Conservation (phyloP, 2,888 invertebrate species). For the Listrodromus nycthemerus region DNA sequence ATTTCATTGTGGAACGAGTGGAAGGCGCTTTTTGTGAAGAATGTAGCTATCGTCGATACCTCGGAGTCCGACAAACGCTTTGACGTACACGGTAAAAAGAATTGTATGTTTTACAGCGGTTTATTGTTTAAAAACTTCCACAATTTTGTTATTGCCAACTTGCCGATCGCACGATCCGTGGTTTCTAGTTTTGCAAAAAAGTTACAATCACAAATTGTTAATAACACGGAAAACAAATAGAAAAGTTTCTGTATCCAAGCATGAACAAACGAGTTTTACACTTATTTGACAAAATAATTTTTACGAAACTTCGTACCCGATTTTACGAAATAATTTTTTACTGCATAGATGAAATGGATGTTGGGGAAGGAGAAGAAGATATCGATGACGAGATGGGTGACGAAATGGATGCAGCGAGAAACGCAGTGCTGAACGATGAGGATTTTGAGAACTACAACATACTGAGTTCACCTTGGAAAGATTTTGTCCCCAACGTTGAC, state of each 20-base stretch:
- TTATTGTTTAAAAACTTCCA: too few species aligned
- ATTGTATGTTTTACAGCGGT: too few species aligned
- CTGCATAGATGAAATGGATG: constrained; percentile 61
- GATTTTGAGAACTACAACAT: constrained; percentile 87
- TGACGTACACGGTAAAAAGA: constrained; percentile 72
- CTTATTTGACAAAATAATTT: too few species aligned
- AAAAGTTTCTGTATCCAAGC: too few species aligned
- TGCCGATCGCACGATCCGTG: too few species aligned
- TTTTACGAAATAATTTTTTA: too few species aligned
- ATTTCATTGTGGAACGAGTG: constrained; percentile 86
- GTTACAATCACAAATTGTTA: too few species aligned
- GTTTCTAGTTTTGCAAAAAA: too few species aligned
- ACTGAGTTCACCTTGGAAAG: constrained; percentile 86
- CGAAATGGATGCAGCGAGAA: constrained; percentile 85
- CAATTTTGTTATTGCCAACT: too few species aligned
- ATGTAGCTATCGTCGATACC: constrained; percentile 86
- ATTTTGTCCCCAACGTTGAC: constrained; percentile 84
- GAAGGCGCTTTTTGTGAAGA: constrained; percentile 86
- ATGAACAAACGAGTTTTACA: too few species aligned
- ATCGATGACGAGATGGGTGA: constrained; percentile 81
- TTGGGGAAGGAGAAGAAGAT: constrained; percentile 83
- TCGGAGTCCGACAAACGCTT: constrained; percentile 77
- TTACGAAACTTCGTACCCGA: too few species aligned
- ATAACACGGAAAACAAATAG: too few species aligned
- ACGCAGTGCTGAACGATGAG: constrained; percentile 85